Percentiles rank a stretch among this genome's conserved stretches.
Evolutionary conservation across 2,113 vertebrate genomes (phyloP).

Genomic region (Stictonetta naevosa): DNA sequence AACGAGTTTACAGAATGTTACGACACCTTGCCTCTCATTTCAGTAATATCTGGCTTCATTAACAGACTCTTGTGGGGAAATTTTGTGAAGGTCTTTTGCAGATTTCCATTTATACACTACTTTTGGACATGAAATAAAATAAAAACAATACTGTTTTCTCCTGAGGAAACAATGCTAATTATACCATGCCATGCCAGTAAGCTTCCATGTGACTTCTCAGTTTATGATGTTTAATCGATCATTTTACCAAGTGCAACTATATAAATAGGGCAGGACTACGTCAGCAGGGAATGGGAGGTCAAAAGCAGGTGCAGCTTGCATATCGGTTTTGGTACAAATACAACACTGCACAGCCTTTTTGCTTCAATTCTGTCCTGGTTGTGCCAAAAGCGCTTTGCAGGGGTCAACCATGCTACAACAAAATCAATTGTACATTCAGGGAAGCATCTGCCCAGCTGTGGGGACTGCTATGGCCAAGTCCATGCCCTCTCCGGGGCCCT

Average conservation of each 20-base stretch:
- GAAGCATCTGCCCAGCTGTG: neutral
- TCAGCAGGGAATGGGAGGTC: neutral
- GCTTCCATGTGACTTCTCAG: neutral
- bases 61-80: neutral
- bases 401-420: neutral
- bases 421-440: neutral
- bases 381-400: neutral
- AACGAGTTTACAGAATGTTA: neutral
- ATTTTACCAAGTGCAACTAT: neutral
- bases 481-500: neutral
- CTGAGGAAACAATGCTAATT: neutral
- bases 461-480: accelerated
- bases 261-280: neutral
- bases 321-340: neutral
- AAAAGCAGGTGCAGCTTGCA: neutral
- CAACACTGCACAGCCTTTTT: neutral
- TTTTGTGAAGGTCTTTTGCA: neutral
- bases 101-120: neutral
- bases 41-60: neutral
- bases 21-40: accelerated
- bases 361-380: neutral
- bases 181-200: neutral
- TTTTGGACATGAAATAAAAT: neutral
- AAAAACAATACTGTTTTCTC: neutral
- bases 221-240: neutral